Evolutionary conservation across 2,113 vertebrate species (phyloP), one percentile per base, ranked within the genome.

Genomic region (Trinectes maculatus): DNA sequence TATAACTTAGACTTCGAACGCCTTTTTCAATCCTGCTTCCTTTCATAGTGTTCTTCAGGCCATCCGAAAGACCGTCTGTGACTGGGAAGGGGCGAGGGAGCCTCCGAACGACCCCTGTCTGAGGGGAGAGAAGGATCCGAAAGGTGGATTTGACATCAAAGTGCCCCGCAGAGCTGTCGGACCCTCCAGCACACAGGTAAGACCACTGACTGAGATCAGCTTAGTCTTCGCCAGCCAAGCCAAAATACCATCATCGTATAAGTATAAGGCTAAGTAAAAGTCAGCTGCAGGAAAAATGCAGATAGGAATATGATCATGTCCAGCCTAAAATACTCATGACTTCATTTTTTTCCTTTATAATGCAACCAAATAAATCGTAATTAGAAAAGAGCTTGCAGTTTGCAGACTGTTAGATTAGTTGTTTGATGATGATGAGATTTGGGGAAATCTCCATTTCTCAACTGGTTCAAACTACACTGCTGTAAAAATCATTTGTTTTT

Each of bases 61-160:
- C 1, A 99, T 99, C 84, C 94, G 98, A 36, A 99, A 99, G 84
- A 99, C 98, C 0, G 97, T 99, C 74, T 99, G 98, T 89, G 98
- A 99, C 91, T 99, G 98, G 98, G 98, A 99, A 25, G 96, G 94
- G 34, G 96, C 93, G 10, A 93, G 96, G 36, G 98, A 99, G 75
- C 98, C 98, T 47, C 96, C 98, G 28, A 99, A 98, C 52, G 98
- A 99, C 89, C 98, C 98, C 4, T 99, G 97, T 72, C 89, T 99
- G 87, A 93, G 96, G 89, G 98, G 98, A 3, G 98, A 99, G 87
- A 99, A 99, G 85, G 98, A 99, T 84, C 98, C 98, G 9, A 99
- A 99, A 86, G 98, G 98, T 6, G 98, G 98, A 53, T 99, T 99
- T 81, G 98, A 99, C 84, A 99, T 99, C 74, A 99, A 99, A 91